Conservation (phyloP, 1,140 invertebrate genomes). For the Calephelis nemesis region DNA sequence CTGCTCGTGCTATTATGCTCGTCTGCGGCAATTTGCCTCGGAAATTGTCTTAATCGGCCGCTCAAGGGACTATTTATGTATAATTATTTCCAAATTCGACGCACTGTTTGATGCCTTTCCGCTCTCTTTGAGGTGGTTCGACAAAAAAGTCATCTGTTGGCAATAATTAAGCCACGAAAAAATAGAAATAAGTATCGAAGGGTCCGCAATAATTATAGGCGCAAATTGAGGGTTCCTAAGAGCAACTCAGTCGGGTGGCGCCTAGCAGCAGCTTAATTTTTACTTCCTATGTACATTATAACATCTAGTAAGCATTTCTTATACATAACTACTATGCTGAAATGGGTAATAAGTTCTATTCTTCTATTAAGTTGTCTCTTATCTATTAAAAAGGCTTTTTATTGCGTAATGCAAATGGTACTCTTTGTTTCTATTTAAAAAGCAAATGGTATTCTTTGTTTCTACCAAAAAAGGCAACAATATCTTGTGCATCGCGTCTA, state of each 20-base stretch:
- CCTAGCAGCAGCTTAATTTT: conserved; percentile 39
- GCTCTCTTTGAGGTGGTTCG: conserved; percentile 77
- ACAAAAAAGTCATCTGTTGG: conserved; percentile 78
- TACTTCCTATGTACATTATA: background rate
- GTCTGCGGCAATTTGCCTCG: conserved; percentile 78
- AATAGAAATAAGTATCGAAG: conserved; percentile 79
- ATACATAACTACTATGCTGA: no score
- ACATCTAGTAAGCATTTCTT: background rate
- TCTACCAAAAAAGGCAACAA: no score
- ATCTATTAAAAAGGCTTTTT: no score
- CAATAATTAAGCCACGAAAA: conserved; percentile 76
- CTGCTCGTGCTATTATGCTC: conserved; percentile 76
- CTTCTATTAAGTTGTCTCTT: no score
- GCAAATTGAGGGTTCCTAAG: conserved; percentile 75
- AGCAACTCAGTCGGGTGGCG: conserved; percentile 59
- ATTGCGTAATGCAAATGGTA: no score
- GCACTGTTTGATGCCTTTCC: conserved; percentile 78
- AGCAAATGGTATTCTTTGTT: no score
- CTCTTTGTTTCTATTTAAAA: no score
- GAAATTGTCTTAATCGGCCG: conserved; percentile 78
- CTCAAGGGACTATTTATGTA: conserved; percentile 80
- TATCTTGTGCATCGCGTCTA: no score
- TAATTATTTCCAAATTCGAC: conserved; percentile 80
- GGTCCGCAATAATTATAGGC: conserved; percentile 78
- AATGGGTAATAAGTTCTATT: no score